Percentiles rank a stretch among this genome's conserved stretches.
phyloP scores from a whole-genome alignment of 2,888 invertebrate species.

The Globia sparganii region DNA sequence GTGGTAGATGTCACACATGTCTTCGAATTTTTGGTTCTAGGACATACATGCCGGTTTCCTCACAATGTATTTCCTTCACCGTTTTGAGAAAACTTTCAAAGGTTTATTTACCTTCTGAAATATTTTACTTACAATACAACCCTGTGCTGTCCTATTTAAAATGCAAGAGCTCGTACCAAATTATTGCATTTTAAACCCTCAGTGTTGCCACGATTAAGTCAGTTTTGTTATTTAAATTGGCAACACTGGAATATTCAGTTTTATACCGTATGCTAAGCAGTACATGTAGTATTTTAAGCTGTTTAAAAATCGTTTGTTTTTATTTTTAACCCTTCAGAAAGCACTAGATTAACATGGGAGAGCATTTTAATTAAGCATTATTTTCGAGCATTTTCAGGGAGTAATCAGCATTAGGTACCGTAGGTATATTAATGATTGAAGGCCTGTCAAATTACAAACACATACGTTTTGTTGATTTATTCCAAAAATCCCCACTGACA shows the following conservation, averaged over 20 bases:
- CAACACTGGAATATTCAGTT: conserved; percentile 41
- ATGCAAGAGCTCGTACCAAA: conserved; percentile 48
- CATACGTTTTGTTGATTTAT: too few species aligned
- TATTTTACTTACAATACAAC: neutral
- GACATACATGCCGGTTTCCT: too few species aligned
- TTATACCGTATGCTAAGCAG: conserved; percentile 5
- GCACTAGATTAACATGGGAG: too few species aligned
- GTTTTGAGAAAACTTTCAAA: too few species aligned
- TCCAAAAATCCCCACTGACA: too few species aligned
- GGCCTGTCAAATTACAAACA: neutral
- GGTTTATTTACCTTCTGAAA: neutral
- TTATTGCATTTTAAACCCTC: conserved; percentile 41
- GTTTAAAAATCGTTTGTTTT: neutral
- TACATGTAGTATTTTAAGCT: neutral
- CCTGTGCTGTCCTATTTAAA: conserved; percentile 3
- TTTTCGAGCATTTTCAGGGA: too few species aligned
- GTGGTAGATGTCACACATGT: too few species aligned
- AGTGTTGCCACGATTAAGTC: conserved; percentile 37
- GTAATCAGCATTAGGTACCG: too few species aligned
- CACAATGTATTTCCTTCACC: too few species aligned
- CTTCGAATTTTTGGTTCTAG: too few species aligned
- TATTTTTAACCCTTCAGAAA: neutral
- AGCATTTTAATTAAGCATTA: too few species aligned
- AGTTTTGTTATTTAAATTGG: conserved; percentile 59
- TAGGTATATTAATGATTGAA: too few species aligned